A percentile compares a stretch with the other conserved stretches of the same genome.
These are phyloP conservation scores for Aleiodes sp. DNA, from an alignment of 1,140 invertebrate species.

Conservation along the genomic window DNA sequence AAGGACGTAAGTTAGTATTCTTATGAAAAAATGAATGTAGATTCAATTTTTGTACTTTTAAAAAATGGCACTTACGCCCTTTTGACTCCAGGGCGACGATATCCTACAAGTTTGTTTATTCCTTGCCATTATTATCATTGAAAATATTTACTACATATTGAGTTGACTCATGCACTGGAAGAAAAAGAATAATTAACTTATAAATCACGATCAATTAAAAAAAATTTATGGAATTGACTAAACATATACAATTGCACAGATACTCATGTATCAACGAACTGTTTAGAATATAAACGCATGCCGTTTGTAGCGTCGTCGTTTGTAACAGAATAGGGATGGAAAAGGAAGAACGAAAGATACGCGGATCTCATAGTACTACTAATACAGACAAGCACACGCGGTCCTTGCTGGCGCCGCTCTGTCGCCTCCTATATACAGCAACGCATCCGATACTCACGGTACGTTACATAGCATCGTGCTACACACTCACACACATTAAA, in stretches of 20 bases:
- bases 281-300: not conserved
- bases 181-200: too few species aligned
- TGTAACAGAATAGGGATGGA: not conserved
- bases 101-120: too few species aligned
- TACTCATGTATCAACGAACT: not conserved
- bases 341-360: not conserved
- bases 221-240: not conserved
- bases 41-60: too few species aligned
- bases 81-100: too few species aligned
- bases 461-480: not conserved
- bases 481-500: not conserved
- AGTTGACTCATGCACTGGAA: too few species aligned
- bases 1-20: too few species aligned
- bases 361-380: not conserved
- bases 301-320: not conserved
- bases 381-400: too few species aligned
- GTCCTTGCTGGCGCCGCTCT: constrained; percentile 20
- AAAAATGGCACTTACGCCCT: too few species aligned
- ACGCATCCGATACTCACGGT: constrained; percentile 1
- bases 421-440: constrained; percentile 28
- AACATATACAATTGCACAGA: not conserved
- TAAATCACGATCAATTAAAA: too few species aligned
- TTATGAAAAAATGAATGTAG: too few species aligned
- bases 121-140: too few species aligned
- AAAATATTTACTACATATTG: too few species aligned